Conservation (phyloP, 2,113 vertebrate genomes). For the Hippocampus guttulatus region DNA sequence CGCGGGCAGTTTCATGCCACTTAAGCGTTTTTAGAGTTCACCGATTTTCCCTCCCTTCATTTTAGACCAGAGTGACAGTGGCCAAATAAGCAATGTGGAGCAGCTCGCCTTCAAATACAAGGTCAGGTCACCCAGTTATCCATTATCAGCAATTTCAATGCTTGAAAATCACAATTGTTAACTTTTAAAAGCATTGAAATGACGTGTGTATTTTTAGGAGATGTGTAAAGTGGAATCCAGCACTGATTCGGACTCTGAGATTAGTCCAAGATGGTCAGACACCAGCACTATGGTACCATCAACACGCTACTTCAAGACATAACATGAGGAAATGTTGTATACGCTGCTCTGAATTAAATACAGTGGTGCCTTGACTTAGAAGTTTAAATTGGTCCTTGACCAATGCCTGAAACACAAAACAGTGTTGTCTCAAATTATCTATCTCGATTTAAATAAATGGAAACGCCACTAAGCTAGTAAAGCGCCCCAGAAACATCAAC, state of each 20-base stretch:
- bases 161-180: not conserved
- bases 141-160: not conserved
- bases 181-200: not conserved
- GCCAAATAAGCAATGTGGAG: slow-evolving; percentile 51
- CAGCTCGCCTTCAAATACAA: slow-evolving; percentile 70
- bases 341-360: too few species aligned
- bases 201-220: slow-evolving; percentile 57
- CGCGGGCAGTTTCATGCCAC: not conserved
- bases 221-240: slow-evolving; percentile 80
- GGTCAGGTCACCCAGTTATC: slow-evolving; percentile 58
- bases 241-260: slow-evolving; percentile 77
- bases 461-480: too few species aligned
- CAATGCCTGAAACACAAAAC: too few species aligned
- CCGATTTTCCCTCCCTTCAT: not conserved
- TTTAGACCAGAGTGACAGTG: slow-evolving; percentile 32
- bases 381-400: too few species aligned
- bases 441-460: too few species aligned
- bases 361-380: too few species aligned
- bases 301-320: not conserved
- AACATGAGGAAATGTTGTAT: too few species aligned
- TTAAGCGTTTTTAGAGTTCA: not conserved
- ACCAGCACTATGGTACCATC: slow-evolving; percentile 69
- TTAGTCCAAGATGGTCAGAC: slow-evolving; percentile 68
- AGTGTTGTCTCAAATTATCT: too few species aligned
- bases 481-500: too few species aligned